phyloP scores from a whole-genome alignment of 2,797 vertebrate genomes.

The Micropoecilia bifurca region DNA sequence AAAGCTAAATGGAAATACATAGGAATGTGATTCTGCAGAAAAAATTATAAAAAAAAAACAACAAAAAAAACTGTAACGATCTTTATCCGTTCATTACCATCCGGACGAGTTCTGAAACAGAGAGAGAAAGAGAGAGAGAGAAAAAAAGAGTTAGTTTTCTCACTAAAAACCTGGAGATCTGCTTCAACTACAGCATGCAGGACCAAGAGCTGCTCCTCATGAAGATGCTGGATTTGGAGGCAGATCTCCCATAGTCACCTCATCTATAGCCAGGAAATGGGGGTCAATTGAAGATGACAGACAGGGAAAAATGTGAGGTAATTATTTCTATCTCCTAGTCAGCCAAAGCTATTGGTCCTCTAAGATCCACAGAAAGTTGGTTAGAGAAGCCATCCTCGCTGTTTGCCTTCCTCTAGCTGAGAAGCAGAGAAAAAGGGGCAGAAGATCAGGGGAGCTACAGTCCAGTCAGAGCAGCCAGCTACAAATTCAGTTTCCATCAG shows the following conservation, averaged over 20 bases:
- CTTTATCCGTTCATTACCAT: conserved; percentile 88
- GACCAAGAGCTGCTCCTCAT: conserved; percentile 17
- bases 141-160: conserved; percentile 33
- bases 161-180: conserved; percentile 25
- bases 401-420: conserved; percentile 73
- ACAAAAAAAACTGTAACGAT: conserved; percentile 27
- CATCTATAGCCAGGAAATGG: conserved; percentile 35
- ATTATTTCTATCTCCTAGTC: conserved; percentile 71
- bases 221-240: conserved; percentile 67
- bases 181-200: conserved; percentile 67
- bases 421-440: conserved; percentile 64
- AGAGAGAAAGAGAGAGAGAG: conserved; percentile 40
- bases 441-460: conserved; percentile 58
- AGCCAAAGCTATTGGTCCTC: conserved; percentile 75
- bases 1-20: conserved; percentile 60
- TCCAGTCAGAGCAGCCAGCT: conserved; percentile 68
- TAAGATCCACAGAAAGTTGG: conserved; percentile 76
- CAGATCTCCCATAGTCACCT: conserved; percentile 38
- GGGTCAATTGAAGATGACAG: conserved; percentile 29
- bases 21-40: conserved; percentile 6
- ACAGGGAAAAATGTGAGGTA: conserved; percentile 59
- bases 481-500: conserved; percentile 71
- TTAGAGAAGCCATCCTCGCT: conserved; percentile 77
- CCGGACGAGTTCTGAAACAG: conserved; percentile 82
- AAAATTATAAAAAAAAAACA: conserved; percentile 8